Evolutionary conservation across 2,888 invertebrate species (phyloP).

Genomic region (Nipponacmea schrenckii): DNA sequence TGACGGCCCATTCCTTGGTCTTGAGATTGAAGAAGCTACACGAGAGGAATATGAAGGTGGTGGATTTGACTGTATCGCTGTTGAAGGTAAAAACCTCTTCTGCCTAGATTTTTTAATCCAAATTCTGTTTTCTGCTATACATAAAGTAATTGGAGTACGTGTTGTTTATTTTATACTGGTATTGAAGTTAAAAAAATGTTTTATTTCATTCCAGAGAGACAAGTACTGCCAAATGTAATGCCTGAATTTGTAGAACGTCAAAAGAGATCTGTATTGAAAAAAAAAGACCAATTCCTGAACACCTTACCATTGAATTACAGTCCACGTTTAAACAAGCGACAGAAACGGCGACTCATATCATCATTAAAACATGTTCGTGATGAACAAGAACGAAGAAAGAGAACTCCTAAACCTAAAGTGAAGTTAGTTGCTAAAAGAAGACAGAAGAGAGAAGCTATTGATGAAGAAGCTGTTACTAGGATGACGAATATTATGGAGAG

Average conservation of each 20-base stretch:
- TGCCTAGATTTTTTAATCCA: background rate
- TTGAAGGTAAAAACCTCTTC: slow-evolving; percentile 80
- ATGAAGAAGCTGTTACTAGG: slow-evolving; percentile 47
- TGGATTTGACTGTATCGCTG: slow-evolving; percentile 85
- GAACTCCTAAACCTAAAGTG: slow-evolving; percentile 8
- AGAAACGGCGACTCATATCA: slow-evolving; percentile 30
- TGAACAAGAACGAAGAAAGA: slow-evolving; percentile 15
- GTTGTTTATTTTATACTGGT: background rate
- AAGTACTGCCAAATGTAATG: slow-evolving; percentile 51
- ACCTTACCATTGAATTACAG: slow-evolving; percentile 27
- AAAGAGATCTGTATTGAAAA: slow-evolving; percentile 36
- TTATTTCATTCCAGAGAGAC: slow-evolving; percentile 40
- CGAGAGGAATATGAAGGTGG: slow-evolving; percentile 89
- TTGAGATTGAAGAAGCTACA: slow-evolving; percentile 92
- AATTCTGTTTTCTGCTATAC: background rate
- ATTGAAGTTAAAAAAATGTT: too few species aligned
- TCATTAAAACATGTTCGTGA: slow-evolving; percentile 23
- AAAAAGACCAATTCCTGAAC: slow-evolving; percentile 33
- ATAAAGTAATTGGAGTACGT: too few species aligned
- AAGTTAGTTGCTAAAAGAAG: slow-evolving; percentile 17
- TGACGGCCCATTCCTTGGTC: slow-evolving; percentile 90
- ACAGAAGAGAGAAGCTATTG: slow-evolving; percentile 55
- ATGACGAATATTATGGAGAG: slow-evolving; percentile 47
- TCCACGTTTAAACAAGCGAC: slow-evolving; percentile 25
- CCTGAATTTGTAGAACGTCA: slow-evolving; percentile 47